These are phyloP conservation scores for Andrena marginata DNA, from an alignment of 2,888 invertebrate genomes.

Conservation along the genomic window DNA sequence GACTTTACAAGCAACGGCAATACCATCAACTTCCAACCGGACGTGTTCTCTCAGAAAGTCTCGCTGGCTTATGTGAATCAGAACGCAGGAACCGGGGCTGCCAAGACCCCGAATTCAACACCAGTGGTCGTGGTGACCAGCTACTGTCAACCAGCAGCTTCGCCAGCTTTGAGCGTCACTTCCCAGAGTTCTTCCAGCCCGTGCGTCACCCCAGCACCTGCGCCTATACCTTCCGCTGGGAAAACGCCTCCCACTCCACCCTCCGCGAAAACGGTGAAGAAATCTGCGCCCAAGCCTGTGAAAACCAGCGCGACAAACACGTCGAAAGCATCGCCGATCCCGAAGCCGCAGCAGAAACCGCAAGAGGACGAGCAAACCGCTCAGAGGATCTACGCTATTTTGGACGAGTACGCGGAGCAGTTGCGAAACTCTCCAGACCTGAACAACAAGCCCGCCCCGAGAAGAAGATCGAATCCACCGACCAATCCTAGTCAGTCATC, in stretches of 20 bases:
- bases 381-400: conserved; percentile 91
- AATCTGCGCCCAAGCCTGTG: conserved; percentile 86
- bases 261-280: conserved; percentile 83
- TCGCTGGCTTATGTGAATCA: conserved; percentile 87
- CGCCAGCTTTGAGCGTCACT: conserved; percentile 87
- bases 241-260: conserved; percentile 85
- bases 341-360: conserved; percentile 90
- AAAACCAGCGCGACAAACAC: conserved; percentile 87
- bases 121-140: conserved; percentile 87
- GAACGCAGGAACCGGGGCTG: conserved; percentile 69
- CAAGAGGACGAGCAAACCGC: conserved; percentile 93
- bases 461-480: conserved; percentile 91
- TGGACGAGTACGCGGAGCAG: conserved; percentile 93
- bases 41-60: conserved; percentile 85
- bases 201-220: conserved; percentile 87
- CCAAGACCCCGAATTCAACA: conserved; percentile 84
- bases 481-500: conserved; percentile 90
- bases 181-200: conserved; percentile 88
- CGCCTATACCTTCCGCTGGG: conserved; percentile 83
- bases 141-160: conserved; percentile 86
- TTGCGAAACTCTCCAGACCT: conserved; percentile 92
- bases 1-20: conserved; percentile 77
- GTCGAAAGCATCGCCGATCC: conserved; percentile 89
- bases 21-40: conserved; percentile 76
- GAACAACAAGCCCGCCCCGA: conserved; percentile 93